Evolutionary conservation across 23 tunicate species (phyloP), one percentile per base, ranked within the genome.

Genomic region (Phallusia fumigata): DNA sequence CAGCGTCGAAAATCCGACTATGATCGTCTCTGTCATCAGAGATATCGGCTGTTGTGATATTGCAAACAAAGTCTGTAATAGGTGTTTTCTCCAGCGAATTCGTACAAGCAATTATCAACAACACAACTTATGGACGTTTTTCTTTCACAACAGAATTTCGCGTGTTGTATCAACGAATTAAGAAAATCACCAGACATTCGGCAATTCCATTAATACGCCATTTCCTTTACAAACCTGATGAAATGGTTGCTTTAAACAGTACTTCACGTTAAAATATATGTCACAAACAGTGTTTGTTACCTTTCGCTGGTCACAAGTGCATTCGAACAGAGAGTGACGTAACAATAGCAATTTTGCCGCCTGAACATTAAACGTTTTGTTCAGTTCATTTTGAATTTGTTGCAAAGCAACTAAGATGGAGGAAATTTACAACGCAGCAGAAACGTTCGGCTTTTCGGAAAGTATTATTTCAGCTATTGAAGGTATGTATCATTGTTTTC

Each of bases 361-460:
- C 32, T 26, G 11, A 65, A 65, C 32, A 2, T 30, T 30, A 65
- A 30, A 10, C 47, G 32, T 8, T 6, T 65, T 65, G 32, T 26
- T 11, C 74, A 65, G 74, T 65, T 65, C 32, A 65, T 65, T 40
- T 3, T 65, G 74, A 30, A 65, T 65, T 65, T 30, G 74, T 65
- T 6, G 74, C n/a, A n/a, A 40, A 40, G 47, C 47, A 40, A 10
- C 47, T 30, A 65, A 65, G 74, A 65, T 65, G 12, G 74, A 65
- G 32, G 74, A 28, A 65, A 12, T 65, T 65, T 65, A 65, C 74
- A 30, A 26, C 32, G 74, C 74, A 30, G 74, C 74, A 65, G 74
- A 65, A 65, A 65, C 31, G 74, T 65, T 65, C 32, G 74, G 74
- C 74, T 65, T 65, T 65, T 65, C 74, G 74, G 12, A 65, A 26